Conservation (phyloP, 2,888 invertebrate genomes). For the Aspidiotus destructor region DNA sequence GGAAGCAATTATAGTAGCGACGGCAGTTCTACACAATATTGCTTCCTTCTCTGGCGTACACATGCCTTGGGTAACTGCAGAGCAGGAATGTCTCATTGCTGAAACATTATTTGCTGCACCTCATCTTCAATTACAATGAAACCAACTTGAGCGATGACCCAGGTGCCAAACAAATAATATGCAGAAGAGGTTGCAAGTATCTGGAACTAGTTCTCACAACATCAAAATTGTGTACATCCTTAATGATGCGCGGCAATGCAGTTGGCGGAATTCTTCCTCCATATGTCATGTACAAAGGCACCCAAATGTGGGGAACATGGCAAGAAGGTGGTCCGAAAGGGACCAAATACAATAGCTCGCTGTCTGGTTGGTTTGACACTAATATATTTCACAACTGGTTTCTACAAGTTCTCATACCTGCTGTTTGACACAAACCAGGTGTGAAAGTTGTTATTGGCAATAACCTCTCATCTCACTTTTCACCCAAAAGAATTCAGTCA, state of each 20-base stretch:
- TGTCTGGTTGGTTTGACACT: neutral
- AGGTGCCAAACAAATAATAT: neutral
- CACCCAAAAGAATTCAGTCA: neutral
- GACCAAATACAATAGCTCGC: neutral
- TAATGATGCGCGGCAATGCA: conserved; percentile 5
- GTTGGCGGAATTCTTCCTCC: neutral
- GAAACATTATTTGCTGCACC: too few relatives aligned
- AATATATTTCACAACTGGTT: neutral
- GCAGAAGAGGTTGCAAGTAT: neutral
- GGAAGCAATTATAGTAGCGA: too few relatives aligned
- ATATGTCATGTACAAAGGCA: neutral
- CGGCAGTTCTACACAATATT: too few relatives aligned
- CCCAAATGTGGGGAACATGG: neutral
- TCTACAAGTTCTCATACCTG: neutral
- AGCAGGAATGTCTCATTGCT: too few relatives aligned
- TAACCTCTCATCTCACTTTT: neutral
- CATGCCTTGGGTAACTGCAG: too few relatives aligned
- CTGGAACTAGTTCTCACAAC: conserved; percentile 34
- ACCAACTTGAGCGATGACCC: neutral
- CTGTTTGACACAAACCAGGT: neutral
- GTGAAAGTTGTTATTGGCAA: neutral
- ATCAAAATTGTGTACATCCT: conserved; percentile 16
- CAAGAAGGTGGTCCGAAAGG: neutral
- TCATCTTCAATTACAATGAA: neutral
- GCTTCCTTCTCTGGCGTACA: too few relatives aligned